Evolutionary conservation across 2,113 vertebrate genomes (phyloP).

Genomic region (Caracal caracal): DNA sequence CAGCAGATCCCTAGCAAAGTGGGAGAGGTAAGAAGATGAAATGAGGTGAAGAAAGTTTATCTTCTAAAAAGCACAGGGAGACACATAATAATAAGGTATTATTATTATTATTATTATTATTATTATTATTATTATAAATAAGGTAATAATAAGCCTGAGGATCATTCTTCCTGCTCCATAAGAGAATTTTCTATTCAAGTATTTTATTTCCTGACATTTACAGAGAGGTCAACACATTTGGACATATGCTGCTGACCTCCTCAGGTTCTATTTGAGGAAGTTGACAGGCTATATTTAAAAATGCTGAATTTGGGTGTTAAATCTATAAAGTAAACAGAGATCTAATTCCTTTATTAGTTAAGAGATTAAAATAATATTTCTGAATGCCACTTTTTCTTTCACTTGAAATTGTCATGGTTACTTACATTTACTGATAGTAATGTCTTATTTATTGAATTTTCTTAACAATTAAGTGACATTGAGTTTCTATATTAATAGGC

Average conservation of each 20-base stretch:
- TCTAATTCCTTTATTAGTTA: background rate
- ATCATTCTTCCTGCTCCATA: background rate
- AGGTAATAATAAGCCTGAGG: too few relatives aligned
- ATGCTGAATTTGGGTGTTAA: background rate
- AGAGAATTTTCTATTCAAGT: background rate
- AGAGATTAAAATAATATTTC: conserved; percentile 17
- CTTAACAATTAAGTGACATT: conserved; percentile 37
- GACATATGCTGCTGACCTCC: background rate
- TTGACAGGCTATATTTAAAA: background rate
- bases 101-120: too few relatives aligned
- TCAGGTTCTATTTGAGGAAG: background rate
- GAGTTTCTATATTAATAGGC: background rate
- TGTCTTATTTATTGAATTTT: conserved; percentile 37
- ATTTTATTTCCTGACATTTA: conserved; percentile 16
- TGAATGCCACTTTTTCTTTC: background rate
- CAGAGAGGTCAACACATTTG: background rate
- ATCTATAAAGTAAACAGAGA: background rate
- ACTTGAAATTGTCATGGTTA: background rate
- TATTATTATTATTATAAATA: too few relatives aligned
- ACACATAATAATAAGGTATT: background rate
- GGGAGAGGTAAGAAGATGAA: background rate
- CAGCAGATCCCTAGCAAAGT: background rate
- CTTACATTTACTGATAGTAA: background rate
- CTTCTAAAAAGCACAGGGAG: background rate
- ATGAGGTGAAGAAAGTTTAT: background rate